Base-by-base conservation (phyloP, 2,888 invertebrate genomes). In the Allacma fusca region DNA sequence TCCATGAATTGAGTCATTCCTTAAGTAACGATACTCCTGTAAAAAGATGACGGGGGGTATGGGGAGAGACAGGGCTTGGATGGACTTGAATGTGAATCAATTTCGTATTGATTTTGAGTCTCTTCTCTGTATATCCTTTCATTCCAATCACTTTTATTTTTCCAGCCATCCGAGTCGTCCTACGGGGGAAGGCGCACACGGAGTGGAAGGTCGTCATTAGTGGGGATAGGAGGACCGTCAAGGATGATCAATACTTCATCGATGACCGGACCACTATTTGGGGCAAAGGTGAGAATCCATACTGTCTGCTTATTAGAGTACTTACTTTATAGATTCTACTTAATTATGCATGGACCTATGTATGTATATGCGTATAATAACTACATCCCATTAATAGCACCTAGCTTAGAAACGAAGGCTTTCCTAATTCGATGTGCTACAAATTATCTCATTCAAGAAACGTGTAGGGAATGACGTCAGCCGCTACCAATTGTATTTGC, bases 191-290 rank as follows among this genome's bases (percentile, higher is more conserved):
- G 86, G 92, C 91, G 0, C 92, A 93, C 84, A 92, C 91, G 0
- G 92, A 93, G 86, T 92, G 92, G 92, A 92, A 92, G 87, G 91
- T 93, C 57, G 88, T 92, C 81, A 89, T 92, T 67, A 91, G 91
- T 29, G 93, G 93, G 0, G 93, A 93, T 85, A 86, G 92, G 82
- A 87, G 92, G 81, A 92, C 91, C 64, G 91, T 93, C 77, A 91
- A 91, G 86, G 92, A 92, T 85, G 92, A 93, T 85, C 92, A 93
- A 86, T 91, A 92, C 85, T 92, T 92, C 86, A 89, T 93, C 64
- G 93, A 93, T 85, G 92, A 92, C 84, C 88, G 92, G 81, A 89
- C 90, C 79, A 88, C 91, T 71, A 90, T 93, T 80, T 93, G 92
- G 92, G 93, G 93, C 57, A 91, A 91, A 89, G 92, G 92, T 90